Base-by-base conservation (phyloP, 53 echinoderm and acorn worm species). In the Mesocentrotus franciscanus region DNA sequence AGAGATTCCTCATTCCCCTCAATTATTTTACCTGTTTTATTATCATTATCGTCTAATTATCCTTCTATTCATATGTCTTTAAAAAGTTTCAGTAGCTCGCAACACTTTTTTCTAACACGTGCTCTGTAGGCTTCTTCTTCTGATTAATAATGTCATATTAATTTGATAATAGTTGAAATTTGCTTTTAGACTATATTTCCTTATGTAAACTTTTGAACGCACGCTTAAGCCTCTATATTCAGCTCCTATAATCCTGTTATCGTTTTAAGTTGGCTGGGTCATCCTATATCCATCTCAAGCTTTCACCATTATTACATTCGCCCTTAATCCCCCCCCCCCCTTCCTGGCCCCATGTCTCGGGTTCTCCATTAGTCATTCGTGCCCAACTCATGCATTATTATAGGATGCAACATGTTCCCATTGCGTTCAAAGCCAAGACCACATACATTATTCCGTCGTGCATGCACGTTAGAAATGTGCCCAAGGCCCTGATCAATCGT, bases 331-430 rank as follows among this genome's bases (percentile, higher is more conserved):
- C 79, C 39, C 20, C 39, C 10, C 9, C 79, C 36, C 14, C 15
- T 36, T 36, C 36, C 16, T 39, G 39, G 35, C 79, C 79, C 78
- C 20, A 17, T 14, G 16, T 13, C 17, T 18, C 17, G 9, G 6
- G 79, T 29, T 75, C 39, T 79, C 5, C 36, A 39, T 79, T 79
- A 79, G 79, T 79, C 79, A 79, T 36, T 79, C 71, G 39, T 79
- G 79, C 20, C 39, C 79, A 79, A 79, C 79, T 79, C 79, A 79
- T 35, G 6, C 39, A 79, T 79, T 39, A 79, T 14, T 79, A 2
- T 14, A 8, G 3, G 17, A 61, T 16, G 61, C 61, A 76, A 76
- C 76, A 76, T 33, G 17, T 79, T 79, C 35, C 20, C 79, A 13
- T 18, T 12, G 17, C 79, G 39, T 39, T 79, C 27, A 71, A 39